A percentile compares a stretch with the other conserved stretches of the same genome.
Evolutionary conservation across 2,888 invertebrate genomes (phyloP).

Genomic region (Marronus borbonicus): DNA sequence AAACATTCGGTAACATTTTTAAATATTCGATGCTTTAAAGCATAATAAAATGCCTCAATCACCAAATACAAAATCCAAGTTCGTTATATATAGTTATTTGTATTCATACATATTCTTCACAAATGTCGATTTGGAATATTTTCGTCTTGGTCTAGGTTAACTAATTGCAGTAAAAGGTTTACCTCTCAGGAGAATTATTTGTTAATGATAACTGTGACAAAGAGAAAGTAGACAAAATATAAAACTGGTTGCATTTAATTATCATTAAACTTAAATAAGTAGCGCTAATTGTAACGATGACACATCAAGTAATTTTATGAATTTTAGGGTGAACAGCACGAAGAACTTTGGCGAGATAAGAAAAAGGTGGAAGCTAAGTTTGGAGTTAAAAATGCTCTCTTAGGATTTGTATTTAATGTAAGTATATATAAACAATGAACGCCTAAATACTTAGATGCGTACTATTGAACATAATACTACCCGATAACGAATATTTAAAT

Average conservation of each 20-base stretch:
- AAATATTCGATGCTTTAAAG: too few relatives aligned
- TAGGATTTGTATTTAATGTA: conserved; percentile 89
- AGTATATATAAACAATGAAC: conserved; percentile 66
- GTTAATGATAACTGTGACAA: background rate
- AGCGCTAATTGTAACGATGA: too few relatives aligned
- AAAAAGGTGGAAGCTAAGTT: conserved; percentile 81
- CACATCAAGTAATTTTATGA: too few relatives aligned
- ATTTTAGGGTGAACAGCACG: conserved; percentile 51
- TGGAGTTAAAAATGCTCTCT: conserved; percentile 84
- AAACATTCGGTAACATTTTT: too few relatives aligned
- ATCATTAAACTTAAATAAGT: too few relatives aligned
- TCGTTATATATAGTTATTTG: too few relatives aligned
- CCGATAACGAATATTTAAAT: too few relatives aligned
- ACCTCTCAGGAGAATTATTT: background rate
- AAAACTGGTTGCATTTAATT: too few relatives aligned
- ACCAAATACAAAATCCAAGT: too few relatives aligned
- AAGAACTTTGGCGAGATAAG: conserved; percentile 74
- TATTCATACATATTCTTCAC: too few relatives aligned
- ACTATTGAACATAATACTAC: background rate
- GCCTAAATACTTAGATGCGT: conserved; percentile 13
- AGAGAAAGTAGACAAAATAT: background rate
- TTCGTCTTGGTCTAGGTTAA: background rate
- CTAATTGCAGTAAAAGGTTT: background rate
- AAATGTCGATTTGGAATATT: too few relatives aligned
- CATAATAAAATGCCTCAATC: too few relatives aligned